Base-by-base conservation (phyloP, 2,113 vertebrate species). In the Diglossa brunneiventris region DNA sequence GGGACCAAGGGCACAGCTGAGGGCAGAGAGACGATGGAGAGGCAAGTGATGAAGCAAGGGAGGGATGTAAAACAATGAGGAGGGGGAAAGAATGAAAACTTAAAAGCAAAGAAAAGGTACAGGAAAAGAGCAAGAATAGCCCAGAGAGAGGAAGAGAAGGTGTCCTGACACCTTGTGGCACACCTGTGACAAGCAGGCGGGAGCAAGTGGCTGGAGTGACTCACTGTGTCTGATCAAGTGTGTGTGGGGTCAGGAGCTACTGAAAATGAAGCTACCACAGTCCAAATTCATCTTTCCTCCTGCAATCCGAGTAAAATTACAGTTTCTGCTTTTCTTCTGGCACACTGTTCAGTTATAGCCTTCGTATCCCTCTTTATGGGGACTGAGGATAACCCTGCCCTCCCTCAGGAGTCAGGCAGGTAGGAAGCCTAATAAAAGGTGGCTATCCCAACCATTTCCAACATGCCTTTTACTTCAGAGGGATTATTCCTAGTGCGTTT, bases 181-280 rank as follows among this genome's bases (percentile, higher is more conserved):
- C 56, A 49, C 15, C 52, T 89, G 83, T 95, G 68, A 13, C 79
- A 39, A 46, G 39, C 37, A 42, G 46, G 47, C 66, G 59, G 58
- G 17, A 73, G 11, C 6, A 5, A 63, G 72, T 1, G 2, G 21
- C 59, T 0, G 0, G 22, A 39, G 33, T 44, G 49, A 44, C 30
- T 83, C 1, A 0, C 13, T n/a, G 17, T 4, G 24, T 31, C 59
- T 9, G 21, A 41, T 24, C 0, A 0, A 58, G 37, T 0, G 0
- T 3, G 0, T 0, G 0, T 1, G 11, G 44, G 21, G 18, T 30
- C n/a, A 23, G 35, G 49, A 79, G 49, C 44, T 19, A 24, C 14
- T 0, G 0, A 69, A 92, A 77, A 80, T 31, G 12, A 53, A 89
- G 31, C 13, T 90, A 31, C 22, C 66, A 59, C 30, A 53, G 9